A percentile compares a stretch with the other conserved stretches of the same genome.
phyloP scores from a whole-genome alignment of 2,113 vertebrate genomes.

The Leucoraja erinaceus region DNA sequence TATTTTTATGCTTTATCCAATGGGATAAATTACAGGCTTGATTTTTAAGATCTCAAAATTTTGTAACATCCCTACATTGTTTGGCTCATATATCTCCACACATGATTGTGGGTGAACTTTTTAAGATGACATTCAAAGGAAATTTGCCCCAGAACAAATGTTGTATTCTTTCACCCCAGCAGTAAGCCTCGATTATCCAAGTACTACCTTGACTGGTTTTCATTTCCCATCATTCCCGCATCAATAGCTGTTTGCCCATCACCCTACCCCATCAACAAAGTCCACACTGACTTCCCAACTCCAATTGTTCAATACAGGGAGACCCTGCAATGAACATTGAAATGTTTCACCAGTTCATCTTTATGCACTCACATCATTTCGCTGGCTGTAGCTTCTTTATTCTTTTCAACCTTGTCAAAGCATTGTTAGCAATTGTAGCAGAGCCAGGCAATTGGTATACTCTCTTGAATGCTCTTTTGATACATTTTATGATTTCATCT shows the following conservation, averaged over 20 bases:
- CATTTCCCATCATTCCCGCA: background rate
- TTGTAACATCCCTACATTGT: too few relatives aligned
- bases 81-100: background rate
- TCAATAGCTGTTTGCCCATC: background rate
- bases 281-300: background rate
- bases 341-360: background rate
- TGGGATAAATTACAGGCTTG: too few relatives aligned
- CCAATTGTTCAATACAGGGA: background rate
- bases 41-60: too few relatives aligned
- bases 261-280: background rate
- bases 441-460: background rate
- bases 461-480: background rate
- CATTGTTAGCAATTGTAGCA: background rate
- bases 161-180: background rate
- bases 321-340: too few relatives aligned
- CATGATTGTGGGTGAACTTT: background rate
- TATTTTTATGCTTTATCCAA: too few relatives aligned
- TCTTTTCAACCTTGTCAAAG: too few relatives aligned
- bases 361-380: background rate
- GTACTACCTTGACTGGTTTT: background rate
- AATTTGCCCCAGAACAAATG: background rate
- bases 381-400: too few relatives aligned
- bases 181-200: background rate
- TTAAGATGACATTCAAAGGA: background rate
- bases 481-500: background rate